Conservation (phyloP, 2,797 vertebrate species). For the Peromyscus eremicus region DNA sequence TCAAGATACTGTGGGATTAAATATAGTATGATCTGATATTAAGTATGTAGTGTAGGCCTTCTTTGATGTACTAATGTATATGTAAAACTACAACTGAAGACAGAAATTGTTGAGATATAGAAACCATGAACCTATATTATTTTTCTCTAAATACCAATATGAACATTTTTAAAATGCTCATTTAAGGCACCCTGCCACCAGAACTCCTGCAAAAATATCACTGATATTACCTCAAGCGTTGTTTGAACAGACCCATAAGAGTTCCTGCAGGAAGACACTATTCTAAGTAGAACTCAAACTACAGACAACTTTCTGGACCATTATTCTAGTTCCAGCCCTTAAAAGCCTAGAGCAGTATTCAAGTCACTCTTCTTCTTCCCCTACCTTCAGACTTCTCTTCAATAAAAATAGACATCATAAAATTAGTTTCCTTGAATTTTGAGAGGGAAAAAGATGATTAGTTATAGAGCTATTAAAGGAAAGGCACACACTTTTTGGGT, state of each 20-base stretch:
- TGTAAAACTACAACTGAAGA: neutral
- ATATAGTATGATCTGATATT: slow-evolving; percentile 7
- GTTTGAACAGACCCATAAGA: neutral
- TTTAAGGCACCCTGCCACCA: neutral
- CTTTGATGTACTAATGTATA: neutral
- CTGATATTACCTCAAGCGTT: neutral
- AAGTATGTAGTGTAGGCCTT: neutral
- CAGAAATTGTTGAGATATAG: neutral
- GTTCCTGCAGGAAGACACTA: neutral
- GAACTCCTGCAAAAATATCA: neutral
- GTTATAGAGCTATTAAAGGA: neutral
- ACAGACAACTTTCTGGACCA: neutral
- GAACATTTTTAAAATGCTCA: neutral
- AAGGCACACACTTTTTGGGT: neutral
- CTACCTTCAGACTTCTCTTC: neutral
- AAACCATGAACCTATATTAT: neutral
- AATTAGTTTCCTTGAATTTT: neutral
- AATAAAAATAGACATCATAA: neutral
- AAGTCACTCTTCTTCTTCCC: neutral
- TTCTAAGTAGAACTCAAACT: neutral
- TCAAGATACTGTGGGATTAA: slow-evolving; percentile 5
- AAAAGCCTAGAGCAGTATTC: neutral
- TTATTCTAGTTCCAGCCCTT: neutral
- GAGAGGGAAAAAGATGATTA: neutral
- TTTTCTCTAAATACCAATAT: neutral